Base-by-base conservation (phyloP, 2,888 invertebrate genomes). In the Sipha maydis region DNA sequence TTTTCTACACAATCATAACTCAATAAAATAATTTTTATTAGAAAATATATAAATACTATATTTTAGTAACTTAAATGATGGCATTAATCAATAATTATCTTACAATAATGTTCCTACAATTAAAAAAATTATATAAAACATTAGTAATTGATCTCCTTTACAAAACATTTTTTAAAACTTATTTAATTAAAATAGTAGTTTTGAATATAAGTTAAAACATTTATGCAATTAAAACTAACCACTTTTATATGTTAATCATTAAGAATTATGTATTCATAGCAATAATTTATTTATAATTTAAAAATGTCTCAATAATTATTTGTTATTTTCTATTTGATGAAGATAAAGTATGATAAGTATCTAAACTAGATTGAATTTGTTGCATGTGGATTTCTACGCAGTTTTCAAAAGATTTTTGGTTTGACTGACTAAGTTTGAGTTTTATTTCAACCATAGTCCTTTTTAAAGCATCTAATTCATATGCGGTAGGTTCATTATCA, bases 361-460 rank as follows among this genome's bases (percentile, higher is more conserved):
- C 90, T 71, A 91, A 86, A n/a, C 91, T 91, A 38, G 90, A 89
- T 89, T 91, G 91, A 67, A 91, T 91, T 89, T 91, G 91, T 79
- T 90, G 90, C 90, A 91, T 90, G 80, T 91, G 91, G 90, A 97
- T 95, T 92, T 98, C 98, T 11, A 99, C 96, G 92, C 95, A 95
- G 92, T 96, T 96, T 92, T 97, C 96, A 92, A 97, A 97, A 76
- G 95, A 93, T 90, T 94, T 94, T 90, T 95, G 94, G 92, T 97
- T 97, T 77, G 94, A 93, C 4, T 95, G 94, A 90, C 95, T 95
- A 88, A 98, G 92, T 91, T 96, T 95, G 89, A 95, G 94, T 92
- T 97, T 96, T 83, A 98, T 96, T 91, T 97, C 96, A 91, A 96
- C 96, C 93, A 98, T 95, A 73, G 98, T 97, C 34, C 97, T 98